These are phyloP conservation scores for Cavia porcellus DNA, from an alignment of 2,113 vertebrate genomes.

Conservation along the genomic window DNA sequence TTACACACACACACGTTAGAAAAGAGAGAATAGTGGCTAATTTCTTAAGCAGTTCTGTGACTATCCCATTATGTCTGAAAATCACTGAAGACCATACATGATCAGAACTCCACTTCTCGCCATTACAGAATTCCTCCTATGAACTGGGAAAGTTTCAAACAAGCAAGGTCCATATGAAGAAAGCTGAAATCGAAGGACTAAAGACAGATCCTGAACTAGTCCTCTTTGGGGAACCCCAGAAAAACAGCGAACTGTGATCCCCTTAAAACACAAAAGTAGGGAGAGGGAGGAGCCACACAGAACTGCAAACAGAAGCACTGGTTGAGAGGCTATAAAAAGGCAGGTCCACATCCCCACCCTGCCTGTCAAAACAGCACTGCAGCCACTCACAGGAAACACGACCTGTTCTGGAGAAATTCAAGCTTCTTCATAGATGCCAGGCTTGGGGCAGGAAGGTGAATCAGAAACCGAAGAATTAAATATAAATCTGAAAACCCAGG, in stretches of 20 bases:
- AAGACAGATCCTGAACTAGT: not conserved
- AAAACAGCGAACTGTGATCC: not conserved
- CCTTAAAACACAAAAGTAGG: not conserved
- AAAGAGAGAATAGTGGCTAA: not conserved
- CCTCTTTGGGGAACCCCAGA: not conserved
- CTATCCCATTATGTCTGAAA: not conserved
- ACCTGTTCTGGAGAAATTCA: not conserved
- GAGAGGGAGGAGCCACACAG: not conserved
- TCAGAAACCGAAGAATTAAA: not conserved
- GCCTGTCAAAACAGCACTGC: not conserved
- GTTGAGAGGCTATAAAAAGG: not conserved
- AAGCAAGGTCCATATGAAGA: not conserved
- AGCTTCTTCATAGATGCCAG: not conserved
- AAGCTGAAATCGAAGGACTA: not conserved
- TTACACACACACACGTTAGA: not conserved
- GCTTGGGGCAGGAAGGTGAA: not conserved
- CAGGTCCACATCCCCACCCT: not conserved
- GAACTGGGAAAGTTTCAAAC: not conserved
- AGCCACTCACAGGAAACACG: not conserved
- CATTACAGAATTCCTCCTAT: not conserved
- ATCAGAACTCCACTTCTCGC: not conserved
- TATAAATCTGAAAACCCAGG: not conserved
- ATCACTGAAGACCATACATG: not conserved
- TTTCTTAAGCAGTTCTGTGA: not conserved
- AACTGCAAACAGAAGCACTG: not conserved